Evolutionary conservation across 2,888 invertebrate genomes (phyloP).

Genomic region (Synergus itoensis): DNA sequence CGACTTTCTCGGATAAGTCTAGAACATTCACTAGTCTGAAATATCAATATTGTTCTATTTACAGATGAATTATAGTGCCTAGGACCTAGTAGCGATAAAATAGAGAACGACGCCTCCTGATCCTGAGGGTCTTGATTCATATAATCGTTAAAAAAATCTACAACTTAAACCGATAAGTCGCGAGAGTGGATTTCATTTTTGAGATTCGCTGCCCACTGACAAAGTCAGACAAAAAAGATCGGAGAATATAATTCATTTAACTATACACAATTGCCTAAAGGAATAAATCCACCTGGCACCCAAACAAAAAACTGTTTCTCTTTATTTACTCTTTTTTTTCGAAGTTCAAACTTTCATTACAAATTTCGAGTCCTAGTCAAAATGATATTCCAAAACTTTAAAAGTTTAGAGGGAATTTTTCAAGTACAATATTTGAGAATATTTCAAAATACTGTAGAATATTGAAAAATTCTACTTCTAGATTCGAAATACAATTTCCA

Average conservation of each 20-base stretch:
- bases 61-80: slow-evolving; percentile 71
- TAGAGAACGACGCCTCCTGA: slow-evolving; percentile 48
- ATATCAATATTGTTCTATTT: slow-evolving; percentile 72
- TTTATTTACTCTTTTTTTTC: slow-evolving; percentile 40
- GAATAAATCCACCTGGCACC: slow-evolving; percentile 30
- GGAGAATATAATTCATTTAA: slow-evolving; percentile 37
- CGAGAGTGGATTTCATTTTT: slow-evolving; percentile 21
- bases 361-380: too few species aligned
- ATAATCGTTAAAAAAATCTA: slow-evolving; percentile 7
- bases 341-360: slow-evolving; percentile 2
- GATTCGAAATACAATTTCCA: too few species aligned
- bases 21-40: slow-evolving; percentile 72
- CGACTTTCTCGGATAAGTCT: slow-evolving; percentile 62
- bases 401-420: too few species aligned
- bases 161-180: slow-evolving; percentile 22
- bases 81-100: slow-evolving; percentile 64
- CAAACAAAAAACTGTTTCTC: slow-evolving; percentile 30
- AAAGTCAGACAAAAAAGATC: not conserved
- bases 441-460: too few species aligned
- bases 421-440: too few species aligned
- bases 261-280: slow-evolving; percentile 40
- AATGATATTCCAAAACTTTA: too few species aligned
- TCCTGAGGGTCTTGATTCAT: slow-evolving; percentile 24
- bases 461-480: too few species aligned
- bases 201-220: slow-evolving; percentile 12